Percentiles rank a stretch among this genome's conserved stretches.
phyloP scores from a whole-genome alignment of 2,797 vertebrate species.

The Simalia tracyae region DNA sequence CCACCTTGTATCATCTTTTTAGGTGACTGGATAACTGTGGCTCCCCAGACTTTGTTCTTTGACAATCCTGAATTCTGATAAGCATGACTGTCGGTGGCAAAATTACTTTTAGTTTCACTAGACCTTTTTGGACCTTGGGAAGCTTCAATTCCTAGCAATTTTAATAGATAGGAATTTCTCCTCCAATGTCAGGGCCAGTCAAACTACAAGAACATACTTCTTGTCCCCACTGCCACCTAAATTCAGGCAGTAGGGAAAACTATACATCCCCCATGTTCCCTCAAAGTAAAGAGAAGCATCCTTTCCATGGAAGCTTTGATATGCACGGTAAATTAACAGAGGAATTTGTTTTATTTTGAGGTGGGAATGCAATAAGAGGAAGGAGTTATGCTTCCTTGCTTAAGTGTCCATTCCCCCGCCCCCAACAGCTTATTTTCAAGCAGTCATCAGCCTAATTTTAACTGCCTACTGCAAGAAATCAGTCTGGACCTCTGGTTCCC shows the following conservation, averaged over 20 bases:
- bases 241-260: not conserved
- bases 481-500: not conserved
- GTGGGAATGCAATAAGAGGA: not conserved
- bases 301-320: not conserved
- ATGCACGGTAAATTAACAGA: not conserved
- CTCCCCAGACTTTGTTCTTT: not conserved
- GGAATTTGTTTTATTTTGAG: not conserved
- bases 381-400: not conserved
- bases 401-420: not conserved
- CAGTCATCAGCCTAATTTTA: not conserved
- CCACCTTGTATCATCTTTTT: not conserved
- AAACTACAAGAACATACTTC: not conserved
- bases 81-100: not conserved
- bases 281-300: not conserved
- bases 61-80: not conserved
- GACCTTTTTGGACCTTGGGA: not conserved
- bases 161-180: not conserved
- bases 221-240: not conserved
- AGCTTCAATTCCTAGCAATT: not conserved
- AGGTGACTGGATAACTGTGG: no score
- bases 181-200: not conserved
- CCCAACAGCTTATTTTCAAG: not conserved
- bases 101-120: not conserved
- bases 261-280: not conserved
- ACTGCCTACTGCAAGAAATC: not conserved